Conservation (phyloP, 1,140 invertebrate species). For the Choristoneura fumiferana region DNA sequence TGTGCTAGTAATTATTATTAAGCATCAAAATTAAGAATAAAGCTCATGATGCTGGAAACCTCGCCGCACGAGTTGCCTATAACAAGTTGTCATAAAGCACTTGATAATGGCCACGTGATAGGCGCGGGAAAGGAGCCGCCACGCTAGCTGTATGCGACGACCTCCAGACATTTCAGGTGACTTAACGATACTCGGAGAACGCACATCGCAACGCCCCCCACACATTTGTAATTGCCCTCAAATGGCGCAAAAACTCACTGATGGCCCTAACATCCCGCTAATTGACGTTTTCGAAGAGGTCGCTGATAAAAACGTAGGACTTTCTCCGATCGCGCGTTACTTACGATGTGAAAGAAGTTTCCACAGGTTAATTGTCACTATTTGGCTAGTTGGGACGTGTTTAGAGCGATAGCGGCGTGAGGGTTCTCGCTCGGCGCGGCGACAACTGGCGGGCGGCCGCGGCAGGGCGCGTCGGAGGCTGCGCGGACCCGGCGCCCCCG, state of each 20-base stretch:
- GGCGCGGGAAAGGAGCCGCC: constrained; percentile 39
- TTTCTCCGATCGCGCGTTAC: constrained; percentile 39
- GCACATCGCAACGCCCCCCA: constrained; percentile 31
- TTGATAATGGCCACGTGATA: constrained; percentile 45
- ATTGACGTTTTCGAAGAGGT: constrained; percentile 47
- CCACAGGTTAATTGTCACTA: constrained; percentile 57
- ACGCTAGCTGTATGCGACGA: constrained; percentile 39
- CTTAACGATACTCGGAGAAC: constrained; percentile 33
- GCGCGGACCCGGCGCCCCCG: constrained; percentile 61
- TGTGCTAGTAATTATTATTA: no score
- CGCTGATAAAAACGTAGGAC: constrained; percentile 30
- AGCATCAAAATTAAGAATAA: no score
- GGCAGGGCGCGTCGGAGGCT: constrained; percentile 60
- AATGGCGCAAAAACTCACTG: constrained; percentile 40
- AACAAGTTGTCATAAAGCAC: constrained; percentile 5
- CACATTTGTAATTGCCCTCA: constrained; percentile 42
- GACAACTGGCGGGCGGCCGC: constrained; percentile 56
- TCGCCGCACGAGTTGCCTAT: background rate
- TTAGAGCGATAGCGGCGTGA: constrained; percentile 45
- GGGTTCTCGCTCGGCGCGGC: constrained; percentile 52
- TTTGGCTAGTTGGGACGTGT: constrained; percentile 45
- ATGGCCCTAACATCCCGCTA: constrained; percentile 23
- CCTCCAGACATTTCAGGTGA: constrained; percentile 62
- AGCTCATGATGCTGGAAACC: no score
- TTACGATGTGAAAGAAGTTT: constrained; percentile 54